phyloP scores from a whole-genome alignment of 1,140 invertebrate genomes.

The Thalassaphorura encarpata region DNA sequence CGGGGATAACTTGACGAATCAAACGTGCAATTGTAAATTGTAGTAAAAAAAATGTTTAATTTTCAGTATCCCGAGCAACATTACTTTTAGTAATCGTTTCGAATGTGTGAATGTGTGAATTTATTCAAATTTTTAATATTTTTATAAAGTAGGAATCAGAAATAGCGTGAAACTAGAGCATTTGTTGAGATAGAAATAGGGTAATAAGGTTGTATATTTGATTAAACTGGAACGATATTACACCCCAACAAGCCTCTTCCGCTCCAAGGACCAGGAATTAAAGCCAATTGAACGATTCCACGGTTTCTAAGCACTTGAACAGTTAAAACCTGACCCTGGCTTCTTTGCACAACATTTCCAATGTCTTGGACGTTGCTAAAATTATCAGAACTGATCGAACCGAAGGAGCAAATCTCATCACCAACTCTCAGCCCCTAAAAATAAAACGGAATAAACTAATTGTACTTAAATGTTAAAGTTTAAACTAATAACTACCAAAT shows the following conservation, averaged over 20 bases:
- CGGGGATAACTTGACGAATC: too few relatives aligned
- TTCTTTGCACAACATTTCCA: constrained; percentile 59
- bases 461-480: constrained; percentile 16
- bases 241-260: constrained; percentile 67
- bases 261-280: constrained; percentile 59
- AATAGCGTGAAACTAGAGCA: too few relatives aligned
- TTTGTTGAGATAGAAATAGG: too few relatives aligned
- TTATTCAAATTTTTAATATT: too few relatives aligned
- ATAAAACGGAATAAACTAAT: constrained; percentile 29
- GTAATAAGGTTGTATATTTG: too few relatives aligned
- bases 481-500: neutral
- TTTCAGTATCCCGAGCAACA: too few relatives aligned
- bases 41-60: too few relatives aligned
- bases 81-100: too few relatives aligned
- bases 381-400: constrained; percentile 64
- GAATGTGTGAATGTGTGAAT: too few relatives aligned
- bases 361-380: constrained; percentile 57
- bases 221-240: constrained; percentile 49
- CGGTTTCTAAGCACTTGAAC: constrained; percentile 50
- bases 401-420: constrained; percentile 70
- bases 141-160: too few relatives aligned
- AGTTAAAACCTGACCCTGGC: constrained; percentile 50
- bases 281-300: constrained; percentile 42
- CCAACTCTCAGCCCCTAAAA: constrained; percentile 62
- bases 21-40: too few relatives aligned